Conservation (phyloP, 2,113 vertebrate species). For the Romanogobio albipinnatus region DNA sequence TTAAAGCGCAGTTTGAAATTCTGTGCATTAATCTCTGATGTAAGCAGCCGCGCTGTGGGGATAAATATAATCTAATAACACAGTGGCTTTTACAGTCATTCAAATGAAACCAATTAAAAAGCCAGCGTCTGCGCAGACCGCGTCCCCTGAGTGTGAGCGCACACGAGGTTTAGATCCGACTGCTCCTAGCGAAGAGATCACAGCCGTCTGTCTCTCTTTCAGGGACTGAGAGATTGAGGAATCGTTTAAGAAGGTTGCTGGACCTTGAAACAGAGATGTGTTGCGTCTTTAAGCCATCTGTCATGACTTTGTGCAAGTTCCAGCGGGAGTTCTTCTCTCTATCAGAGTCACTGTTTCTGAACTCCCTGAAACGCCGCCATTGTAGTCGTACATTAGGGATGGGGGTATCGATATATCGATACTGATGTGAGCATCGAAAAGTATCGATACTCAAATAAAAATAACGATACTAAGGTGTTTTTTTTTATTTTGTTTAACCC, state of each 20-base stretch:
- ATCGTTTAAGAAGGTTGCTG: not conserved
- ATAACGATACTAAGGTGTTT: too few species aligned
- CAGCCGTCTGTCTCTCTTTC: slow-evolving; percentile 9
- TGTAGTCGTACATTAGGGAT: too few species aligned
- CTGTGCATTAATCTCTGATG: slow-evolving; percentile 55
- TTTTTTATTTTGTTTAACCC: too few species aligned
- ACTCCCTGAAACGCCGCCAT: too few species aligned
- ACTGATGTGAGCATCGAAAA: too few species aligned
- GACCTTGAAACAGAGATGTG: not conserved
- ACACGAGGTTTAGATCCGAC: not conserved
- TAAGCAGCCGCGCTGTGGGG: slow-evolving; percentile 43
- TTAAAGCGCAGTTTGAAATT: slow-evolving; percentile 48
- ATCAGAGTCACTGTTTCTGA: too few species aligned
- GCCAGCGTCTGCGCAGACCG: slow-evolving; percentile 27
- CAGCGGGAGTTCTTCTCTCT: too few species aligned
- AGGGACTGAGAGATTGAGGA: not conserved
- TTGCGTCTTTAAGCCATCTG: not conserved
- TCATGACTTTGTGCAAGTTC: not conserved
- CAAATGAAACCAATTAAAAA: slow-evolving; percentile 54
- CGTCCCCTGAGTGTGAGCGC: slow-evolving; percentile 15
- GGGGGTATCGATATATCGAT: too few species aligned
- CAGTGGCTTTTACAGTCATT: slow-evolving; percentile 47
- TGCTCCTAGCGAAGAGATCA: not conserved
- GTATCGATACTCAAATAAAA: too few species aligned
- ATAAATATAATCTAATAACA: slow-evolving; percentile 59